Conservation (phyloP, 1,140 invertebrate species). For the Drosophila kikkawai region DNA sequence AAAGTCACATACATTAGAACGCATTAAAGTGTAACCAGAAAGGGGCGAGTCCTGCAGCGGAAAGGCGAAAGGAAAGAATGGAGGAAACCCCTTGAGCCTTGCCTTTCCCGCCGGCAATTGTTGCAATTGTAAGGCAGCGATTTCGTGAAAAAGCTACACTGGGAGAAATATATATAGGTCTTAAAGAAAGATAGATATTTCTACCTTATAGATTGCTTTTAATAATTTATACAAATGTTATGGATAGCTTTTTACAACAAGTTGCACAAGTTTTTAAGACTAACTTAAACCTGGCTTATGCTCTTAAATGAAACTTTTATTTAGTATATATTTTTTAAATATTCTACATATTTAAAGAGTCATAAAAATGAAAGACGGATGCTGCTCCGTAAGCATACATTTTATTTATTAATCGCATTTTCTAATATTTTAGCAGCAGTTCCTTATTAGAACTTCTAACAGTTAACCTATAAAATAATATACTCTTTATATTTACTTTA, state of each 20-base stretch:
- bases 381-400: neutral
- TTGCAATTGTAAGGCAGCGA: conserved; percentile 44
- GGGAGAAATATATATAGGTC: neutral
- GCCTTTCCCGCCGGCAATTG: conserved; percentile 47
- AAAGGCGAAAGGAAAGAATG: conserved; percentile 38
- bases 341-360: too few relatives aligned
- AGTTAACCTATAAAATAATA: neutral
- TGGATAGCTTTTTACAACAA: too few relatives aligned
- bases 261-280: neutral
- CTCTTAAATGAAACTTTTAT: too few relatives aligned
- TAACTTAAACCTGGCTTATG: neutral
- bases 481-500: neutral
- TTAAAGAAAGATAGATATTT: fast-evolving
- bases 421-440: neutral
- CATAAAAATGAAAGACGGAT: neutral
- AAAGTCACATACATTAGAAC: conserved; percentile 84
- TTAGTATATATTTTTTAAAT: too few relatives aligned
- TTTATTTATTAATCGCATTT: neutral
- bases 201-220: too few relatives aligned
- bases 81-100: conserved; percentile 52
- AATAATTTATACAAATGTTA: too few relatives aligned
- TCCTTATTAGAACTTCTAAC: neutral
- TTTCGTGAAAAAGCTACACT: conserved; percentile 54
- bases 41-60: conserved; percentile 50
- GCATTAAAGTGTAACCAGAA: conserved; percentile 82